These are phyloP conservation scores for Pyxicephalus adspersus DNA, from an alignment of 2,113 vertebrate genomes.

Conservation along the genomic window DNA sequence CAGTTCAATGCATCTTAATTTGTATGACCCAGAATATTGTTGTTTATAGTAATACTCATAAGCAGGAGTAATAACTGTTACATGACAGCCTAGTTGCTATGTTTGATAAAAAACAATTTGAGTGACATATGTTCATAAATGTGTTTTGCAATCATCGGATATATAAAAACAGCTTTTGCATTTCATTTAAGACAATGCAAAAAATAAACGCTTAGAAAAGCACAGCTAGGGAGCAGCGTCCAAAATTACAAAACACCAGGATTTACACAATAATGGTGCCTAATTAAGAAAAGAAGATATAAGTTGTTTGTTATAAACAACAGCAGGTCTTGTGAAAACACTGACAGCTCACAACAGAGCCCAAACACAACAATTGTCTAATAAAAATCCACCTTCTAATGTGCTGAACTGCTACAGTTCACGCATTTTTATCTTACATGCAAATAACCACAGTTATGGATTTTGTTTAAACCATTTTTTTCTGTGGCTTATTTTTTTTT, in stretches of 20 bases:
- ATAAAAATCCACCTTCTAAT: constrained; percentile 67
- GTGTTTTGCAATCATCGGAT: background rate
- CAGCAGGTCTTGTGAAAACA: constrained; percentile 73
- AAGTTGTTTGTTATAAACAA: constrained; percentile 80
- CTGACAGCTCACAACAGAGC: constrained; percentile 64
- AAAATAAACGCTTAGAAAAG: constrained; percentile 51
- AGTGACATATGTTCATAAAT: constrained; percentile 4
- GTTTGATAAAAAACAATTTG: background rate
- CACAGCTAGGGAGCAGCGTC: constrained; percentile 59
- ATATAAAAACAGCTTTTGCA: background rate
- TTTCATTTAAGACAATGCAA: background rate
- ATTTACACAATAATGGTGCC: constrained; percentile 74
- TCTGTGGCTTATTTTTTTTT: constrained; percentile 80
- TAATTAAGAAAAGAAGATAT: constrained; percentile 77
- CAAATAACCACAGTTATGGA: constrained; percentile 77
- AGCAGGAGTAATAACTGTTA: too few relatives aligned
- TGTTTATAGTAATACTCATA: too few relatives aligned
- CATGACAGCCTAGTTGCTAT: too few relatives aligned
- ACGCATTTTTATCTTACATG: constrained; percentile 75
- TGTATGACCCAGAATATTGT: too few relatives aligned
- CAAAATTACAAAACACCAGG: constrained; percentile 69
- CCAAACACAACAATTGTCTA: constrained; percentile 61
- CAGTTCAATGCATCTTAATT: too few relatives aligned
- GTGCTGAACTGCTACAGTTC: constrained; percentile 68
- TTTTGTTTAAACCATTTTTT: constrained; percentile 84